These are phyloP conservation scores for Campylomormyrus tamandua DNA, from an alignment of 2,113 vertebrate species.

Conservation along the genomic window DNA sequence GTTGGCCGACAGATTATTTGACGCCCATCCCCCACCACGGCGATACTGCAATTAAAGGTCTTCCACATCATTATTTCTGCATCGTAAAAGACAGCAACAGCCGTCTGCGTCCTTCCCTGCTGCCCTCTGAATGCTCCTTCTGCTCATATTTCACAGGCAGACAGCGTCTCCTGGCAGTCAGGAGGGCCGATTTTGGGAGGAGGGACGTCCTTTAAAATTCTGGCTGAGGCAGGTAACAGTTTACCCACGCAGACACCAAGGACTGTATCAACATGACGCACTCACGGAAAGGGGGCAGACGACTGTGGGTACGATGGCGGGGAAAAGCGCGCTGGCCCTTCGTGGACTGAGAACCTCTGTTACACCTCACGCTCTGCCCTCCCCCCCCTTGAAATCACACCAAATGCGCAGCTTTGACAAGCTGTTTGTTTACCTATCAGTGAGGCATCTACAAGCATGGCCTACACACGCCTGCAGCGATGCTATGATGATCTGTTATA, in stretches of 20 bases:
- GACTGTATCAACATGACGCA: background rate
- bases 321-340: background rate
- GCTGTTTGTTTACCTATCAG: background rate
- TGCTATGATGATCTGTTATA: background rate
- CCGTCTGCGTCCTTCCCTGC: background rate
- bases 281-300: background rate
- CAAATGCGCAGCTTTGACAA: background rate
- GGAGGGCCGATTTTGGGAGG: background rate
- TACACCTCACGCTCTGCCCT: background rate
- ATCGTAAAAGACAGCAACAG: background rate
- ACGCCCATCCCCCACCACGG: background rate
- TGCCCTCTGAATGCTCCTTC: background rate
- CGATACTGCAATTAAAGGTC: background rate
- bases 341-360: background rate
- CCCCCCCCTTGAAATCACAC: background rate
- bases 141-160: slow-evolving; percentile 1
- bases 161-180: background rate
- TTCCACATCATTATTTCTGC: background rate
- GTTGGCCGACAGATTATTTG: background rate
- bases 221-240: background rate
- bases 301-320: background rate
- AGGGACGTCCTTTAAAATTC: background rate
- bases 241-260: background rate
- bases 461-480: background rate
- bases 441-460: background rate